Conservation (phyloP, 2,888 invertebrate species). For the Cephus spinipes region DNA sequence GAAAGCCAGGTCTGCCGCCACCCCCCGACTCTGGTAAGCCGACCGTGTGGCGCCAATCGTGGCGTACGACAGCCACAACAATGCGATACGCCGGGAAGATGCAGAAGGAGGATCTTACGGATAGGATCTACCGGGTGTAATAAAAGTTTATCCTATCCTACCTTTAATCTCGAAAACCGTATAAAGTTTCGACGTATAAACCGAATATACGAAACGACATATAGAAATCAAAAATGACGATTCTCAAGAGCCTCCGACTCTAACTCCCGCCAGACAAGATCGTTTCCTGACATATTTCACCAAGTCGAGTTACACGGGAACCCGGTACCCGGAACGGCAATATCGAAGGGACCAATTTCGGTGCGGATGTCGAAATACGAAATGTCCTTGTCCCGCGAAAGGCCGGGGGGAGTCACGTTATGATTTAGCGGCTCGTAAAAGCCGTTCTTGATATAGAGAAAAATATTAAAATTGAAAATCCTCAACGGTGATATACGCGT, state of each 20-base stretch:
- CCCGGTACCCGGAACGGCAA: constrained; percentile 9
- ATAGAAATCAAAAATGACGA: not conserved
- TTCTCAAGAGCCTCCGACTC: not conserved
- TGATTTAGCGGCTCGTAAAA: constrained; percentile 63
- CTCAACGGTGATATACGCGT: constrained; percentile 58
- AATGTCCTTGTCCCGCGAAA: constrained; percentile 35
- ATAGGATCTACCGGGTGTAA: not conserved
- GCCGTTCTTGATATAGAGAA: constrained; percentile 47
- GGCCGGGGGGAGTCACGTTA: constrained; percentile 32
- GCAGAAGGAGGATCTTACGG: not conserved
- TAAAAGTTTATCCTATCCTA: not conserved
- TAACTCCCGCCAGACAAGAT: not conserved
- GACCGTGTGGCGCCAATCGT: constrained; percentile 60
- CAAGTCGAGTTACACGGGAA: not conserved
- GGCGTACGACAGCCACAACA: constrained; percentile 43
- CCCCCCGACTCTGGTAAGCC: constrained; percentile 46
- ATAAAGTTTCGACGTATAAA: not conserved
- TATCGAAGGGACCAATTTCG: constrained; percentile 26
- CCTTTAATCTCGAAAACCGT: not conserved
- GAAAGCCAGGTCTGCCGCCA: constrained; percentile 33
- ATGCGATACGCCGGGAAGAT: constrained; percentile 33
- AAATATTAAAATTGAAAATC: constrained; percentile 67
- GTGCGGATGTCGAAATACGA: constrained; percentile 48
- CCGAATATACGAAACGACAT: not conserved
- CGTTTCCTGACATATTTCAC: not conserved